Percentiles rank a stretch among this genome's conserved stretches.
These are phyloP conservation scores for Oophaga pumilio DNA, from an alignment of 2,113 vertebrate genomes.

Conservation along the genomic window DNA sequence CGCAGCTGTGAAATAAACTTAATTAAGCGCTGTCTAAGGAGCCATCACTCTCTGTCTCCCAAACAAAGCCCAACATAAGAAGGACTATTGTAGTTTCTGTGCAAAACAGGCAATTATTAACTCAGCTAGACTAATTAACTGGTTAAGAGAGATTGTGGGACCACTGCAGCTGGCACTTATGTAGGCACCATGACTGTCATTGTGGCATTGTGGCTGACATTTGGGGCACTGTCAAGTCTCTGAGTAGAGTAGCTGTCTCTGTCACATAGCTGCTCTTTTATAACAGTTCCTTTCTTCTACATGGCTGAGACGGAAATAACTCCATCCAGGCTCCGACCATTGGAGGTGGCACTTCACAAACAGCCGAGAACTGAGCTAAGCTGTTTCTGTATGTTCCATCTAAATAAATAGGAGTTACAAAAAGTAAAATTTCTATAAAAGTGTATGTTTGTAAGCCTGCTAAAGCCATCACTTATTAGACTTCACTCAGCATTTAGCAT, in stretches of 20 bases:
- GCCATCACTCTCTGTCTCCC: constrained; percentile 38
- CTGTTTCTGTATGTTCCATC: no score
- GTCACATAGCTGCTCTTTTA: background rate
- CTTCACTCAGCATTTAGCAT: no score
- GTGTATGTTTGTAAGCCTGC: no score
- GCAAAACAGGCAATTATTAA: constrained; percentile 35
- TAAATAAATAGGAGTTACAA: no score
- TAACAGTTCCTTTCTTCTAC: background rate
- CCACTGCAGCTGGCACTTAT: background rate
- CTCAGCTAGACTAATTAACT: constrained; percentile 16
- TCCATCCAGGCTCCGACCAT: no score
- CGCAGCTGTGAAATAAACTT: constrained; percentile 45
- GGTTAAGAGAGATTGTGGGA: background rate
- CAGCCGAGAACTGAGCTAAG: no score
- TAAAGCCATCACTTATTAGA: no score
- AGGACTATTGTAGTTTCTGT: constrained; percentile 13
- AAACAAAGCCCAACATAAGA: constrained; percentile 46
- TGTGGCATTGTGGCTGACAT: background rate
- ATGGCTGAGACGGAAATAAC: no score
- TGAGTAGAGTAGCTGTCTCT: background rate
- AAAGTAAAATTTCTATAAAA: no score
- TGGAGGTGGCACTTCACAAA: no score
- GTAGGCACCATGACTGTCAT: background rate
- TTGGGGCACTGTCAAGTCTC: background rate
- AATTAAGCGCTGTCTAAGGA: constrained; percentile 46